These are phyloP conservation scores for Hemithea aestivaria DNA, from an alignment of 2,888 invertebrate species.

Conservation along the genomic window DNA sequence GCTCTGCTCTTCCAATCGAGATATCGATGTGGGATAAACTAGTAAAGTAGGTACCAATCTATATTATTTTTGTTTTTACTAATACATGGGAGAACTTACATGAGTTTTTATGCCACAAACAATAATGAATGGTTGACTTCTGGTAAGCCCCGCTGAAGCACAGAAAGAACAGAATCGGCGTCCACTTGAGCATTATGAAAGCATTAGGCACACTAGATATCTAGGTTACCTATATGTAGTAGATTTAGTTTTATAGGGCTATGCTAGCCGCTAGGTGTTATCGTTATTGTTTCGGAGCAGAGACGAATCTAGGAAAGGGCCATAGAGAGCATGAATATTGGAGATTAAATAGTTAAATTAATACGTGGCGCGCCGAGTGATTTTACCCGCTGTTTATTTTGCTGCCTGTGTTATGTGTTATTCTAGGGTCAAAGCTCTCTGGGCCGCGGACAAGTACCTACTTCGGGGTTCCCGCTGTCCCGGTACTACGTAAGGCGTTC, in stretches of 20 bases:
- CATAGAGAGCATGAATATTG: too few relatives aligned
- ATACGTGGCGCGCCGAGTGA: too few relatives aligned
- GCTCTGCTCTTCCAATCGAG: too few relatives aligned
- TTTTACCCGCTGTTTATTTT: too few relatives aligned
- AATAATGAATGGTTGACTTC: slow-evolving; percentile 29
- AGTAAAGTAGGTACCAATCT: too few relatives aligned
- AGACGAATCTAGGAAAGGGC: slow-evolving; percentile 1
- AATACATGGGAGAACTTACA: slow-evolving; percentile 42
- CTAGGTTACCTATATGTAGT: not conserved
- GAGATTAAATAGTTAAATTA: too few relatives aligned
- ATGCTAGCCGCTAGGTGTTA: not conserved
- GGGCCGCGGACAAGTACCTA: too few relatives aligned
- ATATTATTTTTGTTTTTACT: slow-evolving; percentile 13
- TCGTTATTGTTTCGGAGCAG: slow-evolving; percentile 5
- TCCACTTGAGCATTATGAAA: slow-evolving; percentile 35
- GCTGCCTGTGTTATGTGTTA: too few relatives aligned
- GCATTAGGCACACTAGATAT: not conserved
- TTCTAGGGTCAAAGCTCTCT: too few relatives aligned
- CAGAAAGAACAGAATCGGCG: slow-evolving; percentile 28
- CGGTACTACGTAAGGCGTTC: too few relatives aligned
- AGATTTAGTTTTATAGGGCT: slow-evolving; percentile 6
- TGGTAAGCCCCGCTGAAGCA: slow-evolving; percentile 30
- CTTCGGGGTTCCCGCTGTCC: too few relatives aligned
- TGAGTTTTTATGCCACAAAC: slow-evolving; percentile 52
- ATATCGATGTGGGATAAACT: too few relatives aligned